phyloP scores from a whole-genome alignment of 2,888 invertebrate species.

The Auanema sp. region DNA sequence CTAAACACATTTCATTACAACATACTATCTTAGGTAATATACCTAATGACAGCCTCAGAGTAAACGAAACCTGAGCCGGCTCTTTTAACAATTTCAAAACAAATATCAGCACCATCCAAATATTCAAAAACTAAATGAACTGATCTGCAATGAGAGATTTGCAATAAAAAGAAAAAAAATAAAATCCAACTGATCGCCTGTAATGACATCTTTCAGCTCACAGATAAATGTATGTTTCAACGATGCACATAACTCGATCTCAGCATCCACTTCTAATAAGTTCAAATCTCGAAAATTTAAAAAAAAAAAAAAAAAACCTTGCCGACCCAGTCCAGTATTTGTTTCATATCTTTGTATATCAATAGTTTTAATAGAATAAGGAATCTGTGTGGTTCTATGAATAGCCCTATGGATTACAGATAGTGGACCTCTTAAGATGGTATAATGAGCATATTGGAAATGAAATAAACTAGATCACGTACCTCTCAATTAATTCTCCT shows the following conservation, averaged over 20 bases:
- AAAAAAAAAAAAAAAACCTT: slow-evolving; percentile 11
- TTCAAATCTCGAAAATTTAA: background rate
- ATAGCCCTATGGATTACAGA: slow-evolving; percentile 20
- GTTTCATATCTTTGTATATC: slow-evolving; percentile 20
- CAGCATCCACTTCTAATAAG: slow-evolving; percentile 79
- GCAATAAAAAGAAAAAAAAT: background rate
- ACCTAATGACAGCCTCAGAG: slow-evolving; percentile 98
- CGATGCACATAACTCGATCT: slow-evolving; percentile 93
- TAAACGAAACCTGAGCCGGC: slow-evolving; percentile 96
- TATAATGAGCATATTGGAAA: background rate
- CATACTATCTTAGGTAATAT: slow-evolving; percentile 53
- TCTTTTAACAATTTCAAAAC: slow-evolving; percentile 75
- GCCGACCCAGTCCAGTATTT: slow-evolving; percentile 19
- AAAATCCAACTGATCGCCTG: slow-evolving; percentile 15
- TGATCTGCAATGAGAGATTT: slow-evolving; percentile 14
- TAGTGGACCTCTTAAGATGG: slow-evolving; percentile 14
- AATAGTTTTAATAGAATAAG: slow-evolving; percentile 18
- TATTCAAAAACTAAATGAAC: slow-evolving; percentile 66
- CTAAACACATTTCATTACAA: slow-evolving; percentile 69
- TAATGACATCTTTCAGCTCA: slow-evolving; percentile 79
- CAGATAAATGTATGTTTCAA: slow-evolving; percentile 98
- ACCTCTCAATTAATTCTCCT: slow-evolving; percentile 21
- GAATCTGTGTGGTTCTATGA: slow-evolving; percentile 17
- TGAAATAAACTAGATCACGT: background rate
- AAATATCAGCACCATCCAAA: slow-evolving; percentile 97